Percentiles rank a stretch among this genome's conserved stretches.
Conservation (phyloP, 2,797 vertebrate species). For the Acomys russatus region DNA sequence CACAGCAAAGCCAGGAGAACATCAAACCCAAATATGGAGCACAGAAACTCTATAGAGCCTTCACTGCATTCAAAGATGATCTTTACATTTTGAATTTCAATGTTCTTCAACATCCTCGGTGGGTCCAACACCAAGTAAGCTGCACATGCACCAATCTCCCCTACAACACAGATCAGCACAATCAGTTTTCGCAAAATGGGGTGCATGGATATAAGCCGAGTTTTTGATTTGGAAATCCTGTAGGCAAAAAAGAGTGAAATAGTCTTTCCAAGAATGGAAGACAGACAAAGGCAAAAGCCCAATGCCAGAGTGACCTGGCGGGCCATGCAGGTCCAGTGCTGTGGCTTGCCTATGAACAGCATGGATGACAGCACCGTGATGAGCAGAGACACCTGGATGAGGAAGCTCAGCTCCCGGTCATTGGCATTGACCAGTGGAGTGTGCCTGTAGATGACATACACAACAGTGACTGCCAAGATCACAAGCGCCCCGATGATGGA, state of each 20-base stretch:
- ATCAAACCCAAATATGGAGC: conserved; percentile 92
- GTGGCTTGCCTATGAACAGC: conserved; percentile 91
- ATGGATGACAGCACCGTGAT: conserved; percentile 93
- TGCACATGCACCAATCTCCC: conserved; percentile 88
- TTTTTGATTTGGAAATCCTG: conserved; percentile 86
- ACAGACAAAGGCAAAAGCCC: conserved; percentile 92
- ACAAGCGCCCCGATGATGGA: conserved; percentile 90
- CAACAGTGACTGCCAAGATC: conserved; percentile 88
- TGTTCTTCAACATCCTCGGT: conserved; percentile 92
- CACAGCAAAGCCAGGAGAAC: conserved; percentile 91
- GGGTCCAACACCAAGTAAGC: conserved; percentile 91
- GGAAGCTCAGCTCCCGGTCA: conserved; percentile 90
- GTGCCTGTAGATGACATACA: conserved; percentile 89
- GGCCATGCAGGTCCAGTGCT: conserved; percentile 93
- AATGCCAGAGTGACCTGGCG: conserved; percentile 92
- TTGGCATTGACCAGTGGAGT: conserved; percentile 92
- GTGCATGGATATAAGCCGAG: conserved; percentile 82
- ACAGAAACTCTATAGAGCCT: conserved; percentile 93
- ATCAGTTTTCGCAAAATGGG: conserved; percentile 90
- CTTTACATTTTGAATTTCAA: conserved; percentile 92
- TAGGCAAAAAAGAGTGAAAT: conserved; percentile 92
- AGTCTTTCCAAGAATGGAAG: conserved; percentile 93
- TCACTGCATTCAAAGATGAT: conserved; percentile 94
- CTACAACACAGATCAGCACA: conserved; percentile 87
- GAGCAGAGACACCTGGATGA: conserved; percentile 91